Evolutionary conservation across 2,113 vertebrate genomes (phyloP).

Genomic region (Strix uralensis): DNA sequence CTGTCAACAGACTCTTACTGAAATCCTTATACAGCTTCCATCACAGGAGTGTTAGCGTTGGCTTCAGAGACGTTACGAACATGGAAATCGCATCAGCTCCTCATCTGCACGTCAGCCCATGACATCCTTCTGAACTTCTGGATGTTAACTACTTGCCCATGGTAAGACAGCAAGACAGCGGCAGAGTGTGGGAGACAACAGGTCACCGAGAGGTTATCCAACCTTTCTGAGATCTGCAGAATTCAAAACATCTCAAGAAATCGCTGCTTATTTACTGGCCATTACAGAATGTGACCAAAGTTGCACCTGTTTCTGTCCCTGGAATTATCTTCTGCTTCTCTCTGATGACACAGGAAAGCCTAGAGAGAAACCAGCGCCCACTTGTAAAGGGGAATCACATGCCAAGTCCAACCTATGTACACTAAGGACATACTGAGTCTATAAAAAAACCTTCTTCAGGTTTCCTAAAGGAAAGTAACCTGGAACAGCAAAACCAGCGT

Average conservation of each 20-base stretch:
- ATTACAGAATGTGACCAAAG: not conserved
- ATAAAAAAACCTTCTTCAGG: not conserved
- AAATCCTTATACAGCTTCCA: not conserved
- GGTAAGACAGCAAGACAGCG: not conserved
- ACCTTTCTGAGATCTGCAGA: rapidly evolving
- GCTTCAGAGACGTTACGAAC: rapidly evolving
- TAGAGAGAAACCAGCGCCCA: not conserved
- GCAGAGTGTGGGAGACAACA: too few species aligned
- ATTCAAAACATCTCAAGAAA: not conserved
- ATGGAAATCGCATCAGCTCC: not conserved
- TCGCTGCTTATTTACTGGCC: not conserved
- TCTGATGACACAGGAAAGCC: not conserved
- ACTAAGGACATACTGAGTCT: not conserved
- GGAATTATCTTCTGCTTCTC: not conserved
- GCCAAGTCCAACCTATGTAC: not conserved
- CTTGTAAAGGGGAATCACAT: not conserved
- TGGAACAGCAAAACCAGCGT: not conserved
- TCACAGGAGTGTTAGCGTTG: rapidly evolving
- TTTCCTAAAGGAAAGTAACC: not conserved
- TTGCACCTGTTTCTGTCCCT: not conserved
- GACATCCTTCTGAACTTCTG: not conserved
- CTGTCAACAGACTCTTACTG: not conserved
- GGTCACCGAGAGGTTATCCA: not conserved
- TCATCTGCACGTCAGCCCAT: not conserved
- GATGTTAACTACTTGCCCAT: rapidly evolving